Conservation (phyloP, 2,888 invertebrate species). For the Acleris cristana region DNA sequence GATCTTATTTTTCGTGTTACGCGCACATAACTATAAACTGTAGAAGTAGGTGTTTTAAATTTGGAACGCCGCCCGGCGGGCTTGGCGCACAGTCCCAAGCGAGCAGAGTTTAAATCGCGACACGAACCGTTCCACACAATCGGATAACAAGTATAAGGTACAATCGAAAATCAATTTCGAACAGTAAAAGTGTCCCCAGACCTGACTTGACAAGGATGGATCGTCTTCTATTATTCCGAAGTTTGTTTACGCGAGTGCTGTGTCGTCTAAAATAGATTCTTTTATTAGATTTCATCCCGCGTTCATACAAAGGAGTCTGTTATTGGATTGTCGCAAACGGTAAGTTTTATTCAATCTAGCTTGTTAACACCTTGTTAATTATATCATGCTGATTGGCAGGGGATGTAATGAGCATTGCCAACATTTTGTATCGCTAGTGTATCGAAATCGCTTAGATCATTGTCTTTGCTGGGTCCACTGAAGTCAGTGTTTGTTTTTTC, state of each 20-base stretch:
- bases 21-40: constrained; percentile 58
- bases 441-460: constrained; percentile 38
- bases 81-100: constrained; percentile 66
- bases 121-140: constrained; percentile 23
- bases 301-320: constrained; percentile 64
- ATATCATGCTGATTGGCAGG: constrained; percentile 70
- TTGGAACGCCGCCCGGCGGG: constrained; percentile 77
- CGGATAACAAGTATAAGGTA: constrained; percentile 23
- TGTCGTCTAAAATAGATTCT: constrained; percentile 76
- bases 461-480: constrained; percentile 38
- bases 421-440: constrained; percentile 49
- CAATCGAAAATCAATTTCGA: constrained; percentile 42
- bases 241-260: constrained; percentile 66
- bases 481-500: constrained; percentile 57
- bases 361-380: constrained; percentile 58
- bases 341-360: constrained; percentile 62
- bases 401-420: constrained; percentile 62
- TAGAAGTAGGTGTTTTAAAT: constrained; percentile 70
- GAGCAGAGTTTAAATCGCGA: constrained; percentile 56
- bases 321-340: constrained; percentile 62
- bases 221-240: constrained; percentile 46
- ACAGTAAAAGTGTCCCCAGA: constrained; percentile 43
- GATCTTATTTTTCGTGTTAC: constrained; percentile 40
- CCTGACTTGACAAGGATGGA: constrained; percentile 53
- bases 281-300: constrained; percentile 72